Evolutionary conservation across 2,888 invertebrate species (phyloP), one percentile per base, ranked within the genome.

Genomic region (Dusona sp.): DNA sequence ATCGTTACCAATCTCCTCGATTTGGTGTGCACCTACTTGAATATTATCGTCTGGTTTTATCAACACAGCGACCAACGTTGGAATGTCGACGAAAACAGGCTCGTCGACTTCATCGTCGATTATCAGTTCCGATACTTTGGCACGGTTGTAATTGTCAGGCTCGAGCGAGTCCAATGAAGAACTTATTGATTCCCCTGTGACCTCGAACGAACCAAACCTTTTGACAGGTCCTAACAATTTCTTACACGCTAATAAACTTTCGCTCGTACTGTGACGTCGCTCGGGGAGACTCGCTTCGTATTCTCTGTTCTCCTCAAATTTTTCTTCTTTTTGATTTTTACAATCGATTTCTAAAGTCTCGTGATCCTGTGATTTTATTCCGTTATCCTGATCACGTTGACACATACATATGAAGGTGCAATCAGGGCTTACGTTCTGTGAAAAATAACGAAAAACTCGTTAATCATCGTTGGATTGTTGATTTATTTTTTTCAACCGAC

Each of bases 11-110:
- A 90, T 92, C 83, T 92, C 93, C 81, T 93, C 93, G 84, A 93
- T 92, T 83, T 90, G 92, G 65, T 89, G 82, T 9, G 89, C 83
- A 16, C 88, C 79, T 6, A 83, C 88, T 51, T 88, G 89, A 7
- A 88, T 85, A 57, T 67, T 89, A 33, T 91, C 83, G 65, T 93
- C 93, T 0, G 93, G 92, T 67, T 92, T 93, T 82, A 93, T 93
- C 83, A 93, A 84, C 19, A 93, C 93, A 0, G 93, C 93, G 16
- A 93, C 93, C 61, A 93, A 82, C 7, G 93, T 93, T 22, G 93
- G 92, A 64, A 93, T 92, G 82, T 93, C 93, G 22, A 93, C 92
- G 88, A 92, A 92, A 6, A 91, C 92, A 1, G 92, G 90, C 67
- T 91, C 91, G 73, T 92, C 88, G 45, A 90, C 88, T 79, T 90